These are phyloP conservation scores for Cosmia pyralina DNA, from an alignment of 2,888 invertebrate genomes.

Conservation along the genomic window DNA sequence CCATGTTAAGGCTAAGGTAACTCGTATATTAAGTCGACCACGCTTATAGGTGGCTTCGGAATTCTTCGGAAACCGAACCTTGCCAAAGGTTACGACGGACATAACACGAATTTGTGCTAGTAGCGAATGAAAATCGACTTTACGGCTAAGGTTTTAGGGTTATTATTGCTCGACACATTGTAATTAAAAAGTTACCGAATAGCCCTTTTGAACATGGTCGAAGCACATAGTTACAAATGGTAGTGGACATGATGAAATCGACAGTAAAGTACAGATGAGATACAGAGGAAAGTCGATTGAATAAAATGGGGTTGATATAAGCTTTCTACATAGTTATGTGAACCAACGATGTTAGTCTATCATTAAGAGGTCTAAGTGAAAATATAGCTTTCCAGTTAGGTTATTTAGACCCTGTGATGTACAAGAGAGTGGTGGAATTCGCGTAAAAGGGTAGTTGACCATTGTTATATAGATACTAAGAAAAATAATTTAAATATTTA, in stretches of 20 bases:
- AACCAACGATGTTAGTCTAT: slow-evolving; percentile 12
- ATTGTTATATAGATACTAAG: not conserved
- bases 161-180: slow-evolving; percentile 27
- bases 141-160: not conserved
- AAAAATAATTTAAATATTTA: not conserved
- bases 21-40: not conserved
- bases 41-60: slow-evolving; percentile 8
- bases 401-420: slow-evolving; percentile 4
- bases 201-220: slow-evolving; percentile 8
- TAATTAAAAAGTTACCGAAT: not conserved
- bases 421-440: not conserved
- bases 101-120: not conserved
- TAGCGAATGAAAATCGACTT: slow-evolving; percentile 9
- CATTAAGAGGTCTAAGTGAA: not conserved
- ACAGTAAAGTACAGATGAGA: slow-evolving; percentile 20
- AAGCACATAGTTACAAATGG: slow-evolving; percentile 12
- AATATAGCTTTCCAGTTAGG: not conserved
- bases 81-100: not conserved
- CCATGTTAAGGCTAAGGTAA: not conserved
- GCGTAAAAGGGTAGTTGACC: not conserved
- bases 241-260: not conserved
- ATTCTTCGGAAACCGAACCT: slow-evolving; percentile 6
- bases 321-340: slow-evolving; percentile 1
- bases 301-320: not conserved
- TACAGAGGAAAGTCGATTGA: not conserved